Evolutionary conservation across 2,888 invertebrate genomes (phyloP).

Genomic region (Stenurella melanura): DNA sequence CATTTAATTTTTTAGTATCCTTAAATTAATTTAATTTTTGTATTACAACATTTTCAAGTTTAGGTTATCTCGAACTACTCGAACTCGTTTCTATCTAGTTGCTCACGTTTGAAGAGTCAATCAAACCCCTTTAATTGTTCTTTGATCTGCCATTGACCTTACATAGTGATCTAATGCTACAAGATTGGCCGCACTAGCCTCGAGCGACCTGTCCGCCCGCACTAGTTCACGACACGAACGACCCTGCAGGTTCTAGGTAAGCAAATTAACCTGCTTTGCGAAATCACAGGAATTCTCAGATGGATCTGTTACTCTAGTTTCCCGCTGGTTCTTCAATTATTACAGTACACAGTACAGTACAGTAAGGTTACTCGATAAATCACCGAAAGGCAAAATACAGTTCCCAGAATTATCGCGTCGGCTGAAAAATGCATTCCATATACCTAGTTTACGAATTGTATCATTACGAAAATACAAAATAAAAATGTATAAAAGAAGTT

Average conservation of each 20-base stretch:
- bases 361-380: not conserved
- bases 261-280: constrained; percentile 40
- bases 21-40: too few relatives aligned
- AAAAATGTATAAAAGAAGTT: too few relatives aligned
- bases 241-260: constrained; percentile 52
- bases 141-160: constrained; percentile 38
- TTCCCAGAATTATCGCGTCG: not conserved
- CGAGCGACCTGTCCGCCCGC: constrained; percentile 41
- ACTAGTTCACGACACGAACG: constrained; percentile 50
- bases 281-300: constrained; percentile 38
- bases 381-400: constrained; percentile 13
- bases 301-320: constrained; percentile 24
- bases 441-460: not conserved
- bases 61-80: too few relatives aligned
- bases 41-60: too few relatives aligned
- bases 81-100: not conserved
- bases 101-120: constrained; percentile 1
- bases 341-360: not conserved
- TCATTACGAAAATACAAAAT: too few relatives aligned
- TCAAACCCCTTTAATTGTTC: constrained; percentile 13
- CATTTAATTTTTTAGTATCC: too few relatives aligned
- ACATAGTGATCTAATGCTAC: constrained; percentile 24
- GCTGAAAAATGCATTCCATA: not conserved
- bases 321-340: constrained; percentile 22
- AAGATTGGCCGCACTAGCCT: constrained; percentile 32